Conservation (phyloP, 2,113 vertebrate species). For the Zapus hudsonius region DNA sequence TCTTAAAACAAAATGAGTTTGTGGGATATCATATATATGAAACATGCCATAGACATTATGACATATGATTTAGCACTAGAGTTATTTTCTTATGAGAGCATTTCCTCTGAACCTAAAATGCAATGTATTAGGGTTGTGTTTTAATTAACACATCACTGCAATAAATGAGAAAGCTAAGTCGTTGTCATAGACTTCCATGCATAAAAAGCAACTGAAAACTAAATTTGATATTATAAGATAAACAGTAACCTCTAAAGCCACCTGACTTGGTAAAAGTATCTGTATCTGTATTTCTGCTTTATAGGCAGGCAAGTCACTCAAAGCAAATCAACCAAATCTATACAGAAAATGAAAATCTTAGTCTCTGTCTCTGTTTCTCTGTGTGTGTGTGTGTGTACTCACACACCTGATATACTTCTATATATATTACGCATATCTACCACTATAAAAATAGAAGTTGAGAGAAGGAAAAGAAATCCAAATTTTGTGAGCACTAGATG, state of each 20-base stretch:
- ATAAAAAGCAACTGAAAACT: not conserved
- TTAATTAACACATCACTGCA: not conserved
- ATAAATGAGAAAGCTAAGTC: not conserved
- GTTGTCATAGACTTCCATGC: not conserved
- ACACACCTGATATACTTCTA: not conserved
- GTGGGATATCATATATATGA: not conserved
- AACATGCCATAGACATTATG: not conserved
- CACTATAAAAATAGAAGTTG: not conserved
- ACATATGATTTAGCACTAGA: not conserved
- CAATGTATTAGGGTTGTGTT: not conserved
- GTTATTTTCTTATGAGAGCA: not conserved
- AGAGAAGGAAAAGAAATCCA: not conserved
- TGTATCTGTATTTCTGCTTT: not conserved
- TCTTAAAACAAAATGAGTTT: conserved; percentile 27
- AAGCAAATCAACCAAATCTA: not conserved
- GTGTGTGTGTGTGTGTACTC: accelerated
- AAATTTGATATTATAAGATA: conserved; percentile 32
- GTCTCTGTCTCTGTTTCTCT: too few species aligned
- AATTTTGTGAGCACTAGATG: not conserved
- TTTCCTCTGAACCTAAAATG: not conserved
- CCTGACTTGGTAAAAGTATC: not conserved
- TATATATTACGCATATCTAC: not conserved
- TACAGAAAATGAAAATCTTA: not conserved
- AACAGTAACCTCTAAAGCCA: not conserved
- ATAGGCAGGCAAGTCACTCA: conserved; percentile 18